Conservation (phyloP, 2,797 vertebrate species). For the Picus viridis region DNA sequence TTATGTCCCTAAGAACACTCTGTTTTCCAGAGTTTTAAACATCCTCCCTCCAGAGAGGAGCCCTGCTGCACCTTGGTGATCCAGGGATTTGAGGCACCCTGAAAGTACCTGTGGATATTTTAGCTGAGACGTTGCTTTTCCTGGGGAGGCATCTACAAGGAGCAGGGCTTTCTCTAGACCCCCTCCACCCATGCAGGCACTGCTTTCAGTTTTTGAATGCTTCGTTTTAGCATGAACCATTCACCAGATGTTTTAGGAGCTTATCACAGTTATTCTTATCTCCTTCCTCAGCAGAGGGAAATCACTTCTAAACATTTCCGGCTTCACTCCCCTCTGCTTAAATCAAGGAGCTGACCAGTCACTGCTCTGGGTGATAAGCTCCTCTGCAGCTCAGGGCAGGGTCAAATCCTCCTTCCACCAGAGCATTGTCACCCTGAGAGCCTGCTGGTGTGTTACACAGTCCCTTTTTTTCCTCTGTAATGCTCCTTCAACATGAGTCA, state of each 20-base stretch:
- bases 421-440: not conserved
- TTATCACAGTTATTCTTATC: slow-evolving; percentile 68
- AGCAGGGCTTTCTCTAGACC: not conserved
- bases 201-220: not conserved
- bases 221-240: not conserved
- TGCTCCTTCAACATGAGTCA: slow-evolving; percentile 32
- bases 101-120: not conserved
- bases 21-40: not conserved
- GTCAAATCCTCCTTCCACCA: slow-evolving; percentile 37
- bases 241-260: slow-evolving; percentile 43
- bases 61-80: fast-evolving
- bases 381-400: not conserved
- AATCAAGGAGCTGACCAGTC: slow-evolving; percentile 42
- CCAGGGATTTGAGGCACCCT: not conserved
- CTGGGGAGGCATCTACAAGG: not conserved
- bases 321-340: slow-evolving; percentile 47
- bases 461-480: slow-evolving; percentile 41
- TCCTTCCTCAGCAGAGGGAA: slow-evolving; percentile 59
- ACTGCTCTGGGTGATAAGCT: slow-evolving; percentile 52
- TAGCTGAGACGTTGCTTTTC: not conserved
- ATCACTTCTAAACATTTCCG: slow-evolving; percentile 60
- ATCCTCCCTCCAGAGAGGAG: not conserved
- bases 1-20: not conserved
- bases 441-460: not conserved
- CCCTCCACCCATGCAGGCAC: not conserved